Evolutionary conservation across 2,797 vertebrate species (phyloP), one percentile per base, ranked within the genome.

Genomic region (Anniella stebbinsi): DNA sequence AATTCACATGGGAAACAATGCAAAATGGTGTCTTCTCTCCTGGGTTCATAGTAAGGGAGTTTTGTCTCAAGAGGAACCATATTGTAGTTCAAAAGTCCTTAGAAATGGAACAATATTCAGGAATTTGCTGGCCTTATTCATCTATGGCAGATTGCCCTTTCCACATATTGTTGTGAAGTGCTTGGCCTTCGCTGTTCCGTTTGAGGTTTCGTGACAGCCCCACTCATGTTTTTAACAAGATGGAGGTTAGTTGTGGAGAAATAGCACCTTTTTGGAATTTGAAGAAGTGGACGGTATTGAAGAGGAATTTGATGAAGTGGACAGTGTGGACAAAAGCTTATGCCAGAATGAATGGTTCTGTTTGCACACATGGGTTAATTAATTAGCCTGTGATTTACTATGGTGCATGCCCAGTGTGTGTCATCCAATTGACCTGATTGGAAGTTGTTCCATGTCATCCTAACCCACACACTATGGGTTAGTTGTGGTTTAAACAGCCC

Each of bases 91-190:
- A 25, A 13, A 69, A 25, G 7, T 45, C 25, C 57, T 38, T 38
- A 57, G n/a, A 13, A 76, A 87, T 2, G 4, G 10, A 28, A 12
- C 28, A 25, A 6, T 60, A 30, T 81, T 51, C 30, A 76, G 21
- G 28, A 67, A 25, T 23, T 0, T 57, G 4, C 25, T 75, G 57
- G 70, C 45, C 38, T 0, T 17, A 89, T 90, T 92, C 82, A 28
- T 10, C 6, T 66, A 0, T 13, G 51, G 13, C 78, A 60, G 3
- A 80, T 18, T 18, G 12, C 15, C 66, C 2, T 86, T 23, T 38
- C 66, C 25, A 51, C 54, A 28, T 0, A 0, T 63, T 85, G 36
- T 36, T 95, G 84, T 89, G 81, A 0, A 38, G 70, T 69, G 69
- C 17, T 48, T 80, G 23, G 38, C 75, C 21, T 60, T 9, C 57